These are phyloP conservation scores for Sorex araneus DNA, from an alignment of 2,113 vertebrate genomes.

Conservation along the genomic window DNA sequence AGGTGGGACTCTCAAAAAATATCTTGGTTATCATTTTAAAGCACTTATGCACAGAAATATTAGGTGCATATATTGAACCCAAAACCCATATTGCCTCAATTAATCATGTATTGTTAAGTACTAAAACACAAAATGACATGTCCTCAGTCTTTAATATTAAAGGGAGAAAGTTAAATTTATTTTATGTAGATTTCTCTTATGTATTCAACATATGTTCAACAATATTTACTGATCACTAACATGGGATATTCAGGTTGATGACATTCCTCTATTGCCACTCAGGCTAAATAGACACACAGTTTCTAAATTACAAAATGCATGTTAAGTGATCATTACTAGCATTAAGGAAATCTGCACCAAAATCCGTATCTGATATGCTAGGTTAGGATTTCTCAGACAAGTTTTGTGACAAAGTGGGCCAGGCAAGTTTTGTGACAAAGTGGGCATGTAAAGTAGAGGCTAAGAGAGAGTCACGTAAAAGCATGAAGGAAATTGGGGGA, in stretches of 20 bases:
- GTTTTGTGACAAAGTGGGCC: background rate
- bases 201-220: background rate
- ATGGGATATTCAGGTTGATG: background rate
- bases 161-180: background rate
- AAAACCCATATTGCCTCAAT: constrained; percentile 17
- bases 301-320: background rate
- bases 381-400: background rate
- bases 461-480: background rate
- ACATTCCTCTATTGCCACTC: background rate
- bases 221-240: background rate
- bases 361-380: background rate
- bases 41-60: background rate
- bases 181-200: background rate
- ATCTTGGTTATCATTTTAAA: background rate
- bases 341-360: background rate
- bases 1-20: background rate
- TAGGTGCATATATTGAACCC: background rate
- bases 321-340: background rate
- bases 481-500: background rate
- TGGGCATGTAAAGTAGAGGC: background rate
- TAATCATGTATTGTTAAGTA: background rate
- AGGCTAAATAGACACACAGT: background rate
- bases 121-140: background rate
- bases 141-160: background rate
- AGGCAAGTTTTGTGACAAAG: background rate